Base-by-base conservation (phyloP, 2,797 vertebrate genomes). In the Tachyglossus aculeatus region DNA sequence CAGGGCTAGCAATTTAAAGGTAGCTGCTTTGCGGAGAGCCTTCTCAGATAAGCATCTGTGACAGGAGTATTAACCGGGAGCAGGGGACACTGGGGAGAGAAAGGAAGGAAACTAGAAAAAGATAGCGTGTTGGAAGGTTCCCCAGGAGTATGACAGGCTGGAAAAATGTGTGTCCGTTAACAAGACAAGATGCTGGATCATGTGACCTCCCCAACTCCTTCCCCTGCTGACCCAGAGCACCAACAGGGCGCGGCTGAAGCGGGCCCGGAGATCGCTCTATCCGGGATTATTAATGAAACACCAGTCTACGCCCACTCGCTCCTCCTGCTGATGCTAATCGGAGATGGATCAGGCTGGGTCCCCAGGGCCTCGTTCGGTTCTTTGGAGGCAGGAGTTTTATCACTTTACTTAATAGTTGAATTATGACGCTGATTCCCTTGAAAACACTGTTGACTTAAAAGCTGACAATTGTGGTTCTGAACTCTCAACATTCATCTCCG, bases 361-460 rank as follows among this genome's bases (percentile, higher is more conserved):
- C 51, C 62, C 18, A 19, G 44, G 31, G 47, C 64, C 24, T 60
- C 36, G 45, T 8, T 9, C 40, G 16, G 33, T 38, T 33, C 55
- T 18, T 39, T 59, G 29, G 60, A 59, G 66, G 43, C 60, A 59
- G 53, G 44, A 27, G 21, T 83, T 78, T 58, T 61, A 60, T 67
- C 56, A 55, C 47, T 52, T 66, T 71, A 38, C 61, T 52, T 59
- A 59, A 61, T n/a, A 48, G 25, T 19, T 48, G 45, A 18, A 48
- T 48, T 15, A 55, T 2, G 32, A 29, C 36, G 15, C 68, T 51
- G 48, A 58, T 66, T 51, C 44, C 55, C 48, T 66, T 69, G 16
- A 3, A 70, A 67, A 74, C 39, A 2, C 1, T 53, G 27, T 68
- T 53, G 59, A 47, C 40, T 38, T 58, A 61, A 64, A 7, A 18